Evolutionary conservation across 2,888 invertebrate species (phyloP).

Genomic region (Folsomia candida): DNA sequence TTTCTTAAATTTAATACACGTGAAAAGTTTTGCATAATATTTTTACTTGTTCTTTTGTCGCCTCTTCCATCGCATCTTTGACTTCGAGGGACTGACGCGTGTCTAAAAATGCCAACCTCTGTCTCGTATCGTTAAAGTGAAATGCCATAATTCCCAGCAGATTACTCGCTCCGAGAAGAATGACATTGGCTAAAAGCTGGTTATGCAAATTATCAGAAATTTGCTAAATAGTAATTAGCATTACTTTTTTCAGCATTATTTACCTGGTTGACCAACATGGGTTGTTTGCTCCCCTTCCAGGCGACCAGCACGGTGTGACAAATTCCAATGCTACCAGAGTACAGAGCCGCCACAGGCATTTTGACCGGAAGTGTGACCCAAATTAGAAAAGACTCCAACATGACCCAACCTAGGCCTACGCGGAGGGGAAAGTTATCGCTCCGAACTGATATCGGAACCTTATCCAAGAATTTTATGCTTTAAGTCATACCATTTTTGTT

Average conservation of each 20-base stretch:
- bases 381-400: conserved; percentile 17
- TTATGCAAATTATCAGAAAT: not conserved
- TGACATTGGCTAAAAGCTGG: not conserved
- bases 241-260: not conserved
- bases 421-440: conserved; percentile 9
- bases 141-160: conserved; percentile 8
- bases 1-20: too few species aligned
- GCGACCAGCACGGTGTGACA: not conserved
- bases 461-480: too few species aligned
- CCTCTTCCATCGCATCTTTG: conserved; percentile 13
- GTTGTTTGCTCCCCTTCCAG: conserved; percentile 2
- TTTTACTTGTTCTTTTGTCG: conserved; percentile 14
- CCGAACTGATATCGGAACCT: not conserved
- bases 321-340: not conserved
- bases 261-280: conserved; percentile 1
- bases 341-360: not conserved
- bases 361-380: conserved; percentile 14
- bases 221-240: not conserved
- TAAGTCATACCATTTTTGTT: too few species aligned
- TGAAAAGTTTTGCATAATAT: too few species aligned
- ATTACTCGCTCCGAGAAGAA: conserved; percentile 2
- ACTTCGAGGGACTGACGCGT: conserved; percentile 6
- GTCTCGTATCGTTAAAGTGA: conserved; percentile 13
- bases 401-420: conserved; percentile 14
- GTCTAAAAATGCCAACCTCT: conserved; percentile 16